Percentiles rank a stretch among this genome's conserved stretches.
Conservation (phyloP, 2,888 invertebrate genomes). For the Clivina fossor region DNA sequence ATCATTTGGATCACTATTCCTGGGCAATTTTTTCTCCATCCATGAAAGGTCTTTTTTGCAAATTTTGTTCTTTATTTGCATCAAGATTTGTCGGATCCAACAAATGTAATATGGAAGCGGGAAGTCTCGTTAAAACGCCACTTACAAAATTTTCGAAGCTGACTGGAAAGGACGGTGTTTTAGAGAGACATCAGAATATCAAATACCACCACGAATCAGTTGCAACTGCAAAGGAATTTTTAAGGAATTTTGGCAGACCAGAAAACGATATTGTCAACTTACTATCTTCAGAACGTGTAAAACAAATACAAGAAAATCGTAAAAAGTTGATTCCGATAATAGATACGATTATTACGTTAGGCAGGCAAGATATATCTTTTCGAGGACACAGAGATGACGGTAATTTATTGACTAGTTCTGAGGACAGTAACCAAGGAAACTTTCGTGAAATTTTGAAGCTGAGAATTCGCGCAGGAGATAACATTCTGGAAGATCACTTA, state of each 20-base stretch:
- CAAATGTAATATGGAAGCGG: not conserved
- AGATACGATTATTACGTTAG: conserved; percentile 1
- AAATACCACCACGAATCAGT: conserved; percentile 1
- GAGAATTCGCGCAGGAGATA: not conserved
- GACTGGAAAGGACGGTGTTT: conserved; percentile 3
- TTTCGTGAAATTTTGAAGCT: not conserved
- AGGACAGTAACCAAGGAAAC: not conserved
- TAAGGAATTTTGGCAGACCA: not conserved
- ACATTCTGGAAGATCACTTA: not conserved
- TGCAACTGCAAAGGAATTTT: not conserved
- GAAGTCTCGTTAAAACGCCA: not conserved
- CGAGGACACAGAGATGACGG: not conserved
- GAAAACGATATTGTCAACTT: not conserved
- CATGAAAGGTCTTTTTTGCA: conserved; percentile 2
- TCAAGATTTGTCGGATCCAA: conserved; percentile 2
- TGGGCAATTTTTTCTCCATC: conserved; percentile 1
- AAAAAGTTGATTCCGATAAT: conserved; percentile 1
- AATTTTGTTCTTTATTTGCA: not conserved
- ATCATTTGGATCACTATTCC: not conserved
- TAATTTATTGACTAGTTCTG: not conserved
- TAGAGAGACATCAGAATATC: not conserved
- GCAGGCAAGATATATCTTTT: not conserved
- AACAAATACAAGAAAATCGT: conserved; percentile 1
- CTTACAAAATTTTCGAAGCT: not conserved
- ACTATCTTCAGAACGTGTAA: conserved; percentile 2